phyloP scores from a whole-genome alignment of 2,113 vertebrate genomes.

The Ramphastos sulfuratus region DNA sequence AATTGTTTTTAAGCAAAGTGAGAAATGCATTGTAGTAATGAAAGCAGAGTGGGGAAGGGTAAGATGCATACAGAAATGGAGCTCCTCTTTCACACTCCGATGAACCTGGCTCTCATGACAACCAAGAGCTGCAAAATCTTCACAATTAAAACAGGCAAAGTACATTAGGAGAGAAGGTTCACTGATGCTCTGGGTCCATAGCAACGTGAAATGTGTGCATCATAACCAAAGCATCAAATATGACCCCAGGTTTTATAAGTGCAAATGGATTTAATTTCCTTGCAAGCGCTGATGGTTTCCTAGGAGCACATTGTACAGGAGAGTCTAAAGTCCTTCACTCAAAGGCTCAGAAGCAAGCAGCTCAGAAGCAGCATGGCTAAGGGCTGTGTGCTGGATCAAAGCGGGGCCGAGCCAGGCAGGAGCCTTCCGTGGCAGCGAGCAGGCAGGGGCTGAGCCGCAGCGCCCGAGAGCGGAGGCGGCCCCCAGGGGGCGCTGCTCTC shows the following conservation, averaged over 20 bases:
- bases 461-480: too few species aligned
- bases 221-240: background rate
- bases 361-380: too few species aligned
- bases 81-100: background rate
- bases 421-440: too few species aligned
- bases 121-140: background rate
- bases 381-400: too few species aligned
- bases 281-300: too few species aligned
- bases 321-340: background rate
- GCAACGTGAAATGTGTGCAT: background rate
- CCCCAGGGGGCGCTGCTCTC: too few species aligned
- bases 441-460: too few species aligned
- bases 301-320: background rate
- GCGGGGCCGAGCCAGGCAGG: too few species aligned
- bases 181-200: background rate
- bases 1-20: background rate
- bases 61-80: background rate
- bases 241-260: background rate
- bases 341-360: background rate
- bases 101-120: background rate
- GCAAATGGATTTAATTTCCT: background rate
- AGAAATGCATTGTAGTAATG: background rate
- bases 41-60: background rate
- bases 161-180: background rate
- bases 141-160: background rate